phyloP scores from a whole-genome alignment of 92 coral and sea anemone species.

The Zoanthus sansibaricus region DNA sequence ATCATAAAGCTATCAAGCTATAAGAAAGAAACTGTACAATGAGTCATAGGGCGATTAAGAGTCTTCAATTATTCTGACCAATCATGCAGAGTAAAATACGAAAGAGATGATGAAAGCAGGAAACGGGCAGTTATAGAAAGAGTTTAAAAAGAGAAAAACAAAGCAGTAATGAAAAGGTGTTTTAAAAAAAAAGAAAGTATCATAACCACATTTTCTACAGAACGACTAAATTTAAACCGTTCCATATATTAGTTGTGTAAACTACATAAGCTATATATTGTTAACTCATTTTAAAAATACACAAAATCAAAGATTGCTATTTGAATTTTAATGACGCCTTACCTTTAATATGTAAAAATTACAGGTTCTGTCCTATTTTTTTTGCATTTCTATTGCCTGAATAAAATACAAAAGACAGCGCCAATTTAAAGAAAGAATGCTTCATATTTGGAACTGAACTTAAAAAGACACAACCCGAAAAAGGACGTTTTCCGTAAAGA shows the following conservation, averaged over 20 bases:
- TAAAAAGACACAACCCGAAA: neutral
- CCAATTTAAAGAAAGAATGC: slow-evolving; percentile 7
- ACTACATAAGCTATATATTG: neutral
- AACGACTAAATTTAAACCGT: no score
- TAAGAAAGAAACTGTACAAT: no score
- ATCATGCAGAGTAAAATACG: no score
- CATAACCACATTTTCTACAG: no score
- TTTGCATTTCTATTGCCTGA: neutral
- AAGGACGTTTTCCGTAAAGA: slow-evolving; percentile 12
- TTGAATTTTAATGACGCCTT: slow-evolving; percentile 37
- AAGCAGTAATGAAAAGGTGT: no score
- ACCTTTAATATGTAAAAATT: slow-evolving; percentile 11
- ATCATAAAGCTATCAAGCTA: no score
- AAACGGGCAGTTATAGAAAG: no score
- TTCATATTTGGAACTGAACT: neutral
- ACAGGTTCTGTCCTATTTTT: neutral
- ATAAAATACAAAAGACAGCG: neutral
- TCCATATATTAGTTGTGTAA: neutral
- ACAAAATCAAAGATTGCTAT: slow-evolving; percentile 43
- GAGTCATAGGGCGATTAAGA: no score
- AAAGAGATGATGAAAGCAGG: no score
- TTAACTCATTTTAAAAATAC: slow-evolving; percentile 18
- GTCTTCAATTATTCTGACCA: no score
- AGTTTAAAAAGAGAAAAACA: no score
- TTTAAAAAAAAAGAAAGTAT: no score